Base-by-base conservation (phyloP, 2,113 vertebrate genomes). In the Pelvicachromis taeniatus region DNA sequence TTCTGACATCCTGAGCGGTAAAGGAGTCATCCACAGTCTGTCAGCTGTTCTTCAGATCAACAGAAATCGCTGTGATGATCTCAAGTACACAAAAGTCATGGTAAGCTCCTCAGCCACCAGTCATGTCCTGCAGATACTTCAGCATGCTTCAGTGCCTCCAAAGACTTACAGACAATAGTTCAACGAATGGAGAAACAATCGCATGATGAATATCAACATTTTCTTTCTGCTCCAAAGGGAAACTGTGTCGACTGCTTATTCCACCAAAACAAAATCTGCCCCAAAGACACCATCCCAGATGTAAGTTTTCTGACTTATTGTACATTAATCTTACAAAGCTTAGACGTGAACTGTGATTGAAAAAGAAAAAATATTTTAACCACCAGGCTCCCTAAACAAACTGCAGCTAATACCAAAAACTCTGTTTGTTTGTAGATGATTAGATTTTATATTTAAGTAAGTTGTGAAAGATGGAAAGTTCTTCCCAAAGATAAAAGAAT, bases 21-120 rank as follows among this genome's bases (percentile, higher is more conserved):
- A 96, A 53, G 99, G 98, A 45, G 97, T 99, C 87, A 96, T 99
- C 73, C 98, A 99, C 9, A 96, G 96, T 1, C 70, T 99, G 86
- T 95, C 94, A 6, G 96, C 96, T 9, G 97, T 99, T 31, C 93
- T 99, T 79, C 94, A 93, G 85, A 96, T 99, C 89, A 96, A 94
- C 92, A 97, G 94, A 92, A 99, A 99, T 38, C 97, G 97, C 93
- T 99, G 99, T 58, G 97, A 99, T 45, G 88, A 12, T 31, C 95
- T 95, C 2, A 52, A 89, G 0, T 54, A 61, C 40, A 5, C 7
- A 3, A 86, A 23, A 40, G 16, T 92, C 14, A 2, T 6, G 87
- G 94, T 94, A 35, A 80, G 6, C 13, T 31, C 58, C 2, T 4
- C 26, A 10, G 23, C 11, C 3, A 26, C 7, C 29, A 14, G 13